Evolutionary conservation across 2,797 vertebrate genomes (phyloP), one percentile per base, ranked within the genome.

Genomic region (Tenualosa thibaudeaui): DNA sequence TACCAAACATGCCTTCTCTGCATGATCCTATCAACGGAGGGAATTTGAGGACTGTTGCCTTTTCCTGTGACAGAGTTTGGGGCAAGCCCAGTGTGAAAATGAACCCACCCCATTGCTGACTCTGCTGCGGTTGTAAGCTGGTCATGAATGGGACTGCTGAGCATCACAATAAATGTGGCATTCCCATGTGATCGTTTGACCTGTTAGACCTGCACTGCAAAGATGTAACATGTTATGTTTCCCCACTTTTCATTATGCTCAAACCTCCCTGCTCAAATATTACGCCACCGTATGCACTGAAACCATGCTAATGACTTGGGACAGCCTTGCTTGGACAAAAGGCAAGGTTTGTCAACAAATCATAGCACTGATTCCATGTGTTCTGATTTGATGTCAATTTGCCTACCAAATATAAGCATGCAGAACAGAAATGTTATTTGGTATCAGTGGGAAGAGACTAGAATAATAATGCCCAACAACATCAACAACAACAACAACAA

Each of bases 121-220:
- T 81, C 85, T 83, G 94, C 92, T 81, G 82, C 9, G 90, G 88
- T 85, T 83, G 86, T 95, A 95, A 95, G 93, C 94, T 91, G 40
- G 90, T 84, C 81, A 91, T 95, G 93, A 95, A 95, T 94, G 93
- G 90, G 93, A 95, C 89, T 95, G 95, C 94, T 95, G 94, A 95
- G 90, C 89, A 89, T 88, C 91, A 93, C 92, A 91, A 88, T 89
- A 90, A 89, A 89, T 85, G 84, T 78, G 43, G 56, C 17, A 46
- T 78, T 46, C 4, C 31, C 4, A 17, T 43, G 37, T 46, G 71
- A 89, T 93, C 92, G 92, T 92, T 88, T 88, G 85, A 86, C 85
- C 78, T 87, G 88, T 46, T 43, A 43, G 71, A 43, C 24, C 31
- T 78, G 37, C 71, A 75, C 37, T 43, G 17, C 37, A 19, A 31